A percentile compares a stretch with the other conserved stretches of the same genome.
These are phyloP conservation scores for Nycticryphes semicollaris DNA, from an alignment of 2,113 vertebrate genomes.

Conservation along the genomic window DNA sequence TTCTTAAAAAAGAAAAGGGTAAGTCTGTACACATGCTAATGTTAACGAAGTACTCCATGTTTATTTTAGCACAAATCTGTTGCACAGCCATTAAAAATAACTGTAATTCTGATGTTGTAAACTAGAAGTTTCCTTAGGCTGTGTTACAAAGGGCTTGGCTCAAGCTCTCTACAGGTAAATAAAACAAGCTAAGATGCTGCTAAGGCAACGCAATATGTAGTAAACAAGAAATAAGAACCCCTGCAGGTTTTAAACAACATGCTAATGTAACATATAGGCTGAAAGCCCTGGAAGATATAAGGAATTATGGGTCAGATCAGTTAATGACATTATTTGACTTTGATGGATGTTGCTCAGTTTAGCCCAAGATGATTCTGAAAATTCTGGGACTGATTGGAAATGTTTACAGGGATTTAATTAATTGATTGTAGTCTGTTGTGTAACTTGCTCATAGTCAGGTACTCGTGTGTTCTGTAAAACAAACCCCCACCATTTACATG, in stretches of 20 bases:
- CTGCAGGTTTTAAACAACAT: not conserved
- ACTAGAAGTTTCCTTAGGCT: not conserved
- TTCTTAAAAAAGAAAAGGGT: not conserved
- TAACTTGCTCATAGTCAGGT: not conserved
- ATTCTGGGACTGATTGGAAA: not conserved
- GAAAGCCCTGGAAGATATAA: not conserved
- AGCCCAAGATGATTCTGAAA: not conserved
- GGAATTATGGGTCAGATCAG: not conserved
- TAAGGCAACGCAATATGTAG: not conserved
- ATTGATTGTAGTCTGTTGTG: not conserved
- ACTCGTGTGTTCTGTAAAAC: not conserved
- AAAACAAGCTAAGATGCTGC: not conserved
- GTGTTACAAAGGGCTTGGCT: not conserved
- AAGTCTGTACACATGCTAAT: not conserved
- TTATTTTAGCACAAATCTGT: not conserved
- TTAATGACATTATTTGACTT: not conserved
- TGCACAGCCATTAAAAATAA: not conserved
- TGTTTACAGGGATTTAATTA: not conserved
- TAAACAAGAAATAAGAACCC: not conserved
- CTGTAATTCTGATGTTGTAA: not conserved
- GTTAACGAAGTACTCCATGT: not conserved
- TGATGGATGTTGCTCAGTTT: not conserved
- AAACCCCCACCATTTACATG: fast-evolving
- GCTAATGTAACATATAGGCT: not conserved
- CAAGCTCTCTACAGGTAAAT: not conserved